phyloP scores from a whole-genome alignment of 2,888 invertebrate genomes.

The Agapetus fuscipes region DNA sequence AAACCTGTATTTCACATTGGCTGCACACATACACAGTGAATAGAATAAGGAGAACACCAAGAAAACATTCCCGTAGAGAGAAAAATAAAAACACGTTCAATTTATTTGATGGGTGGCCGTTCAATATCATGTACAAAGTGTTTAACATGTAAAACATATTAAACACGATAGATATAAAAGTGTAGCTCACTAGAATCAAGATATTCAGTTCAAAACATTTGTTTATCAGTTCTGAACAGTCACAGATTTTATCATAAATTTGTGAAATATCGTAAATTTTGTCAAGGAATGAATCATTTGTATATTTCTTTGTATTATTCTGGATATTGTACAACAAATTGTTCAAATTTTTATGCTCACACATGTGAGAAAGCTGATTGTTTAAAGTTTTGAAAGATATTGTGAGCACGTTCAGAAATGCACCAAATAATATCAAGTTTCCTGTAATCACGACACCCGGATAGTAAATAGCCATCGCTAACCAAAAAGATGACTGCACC shows the following conservation, averaged over 20 bases:
- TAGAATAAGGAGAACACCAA: background rate
- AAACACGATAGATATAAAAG: conserved; percentile 4
- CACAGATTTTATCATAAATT: conserved; percentile 9
- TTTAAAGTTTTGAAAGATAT: conserved; percentile 1
- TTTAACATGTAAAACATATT: conserved; percentile 8
- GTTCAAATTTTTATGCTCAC: background rate
- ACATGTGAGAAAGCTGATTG: background rate
- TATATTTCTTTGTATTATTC: no score
- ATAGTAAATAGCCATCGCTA: background rate
- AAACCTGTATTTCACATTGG: conserved; percentile 8
- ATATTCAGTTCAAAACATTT: conserved; percentile 8
- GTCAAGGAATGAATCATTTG: conserved; percentile 2
- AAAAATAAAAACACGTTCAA: background rate
- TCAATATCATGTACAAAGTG: background rate
- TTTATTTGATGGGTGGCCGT: background rate
- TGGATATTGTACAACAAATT: background rate
- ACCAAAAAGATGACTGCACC: background rate
- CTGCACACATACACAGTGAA: conserved; percentile 2
- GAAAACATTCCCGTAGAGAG: background rate
- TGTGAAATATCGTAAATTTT: conserved; percentile 4
- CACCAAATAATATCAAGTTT: conserved; percentile 1
- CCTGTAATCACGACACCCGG: conserved; percentile 2
- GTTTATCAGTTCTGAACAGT: conserved; percentile 2
- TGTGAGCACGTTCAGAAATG: conserved; percentile 1
- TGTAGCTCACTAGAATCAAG: background rate